These are phyloP conservation scores for Ara ararauna DNA, from an alignment of 2,797 vertebrate species.

Conservation along the genomic window DNA sequence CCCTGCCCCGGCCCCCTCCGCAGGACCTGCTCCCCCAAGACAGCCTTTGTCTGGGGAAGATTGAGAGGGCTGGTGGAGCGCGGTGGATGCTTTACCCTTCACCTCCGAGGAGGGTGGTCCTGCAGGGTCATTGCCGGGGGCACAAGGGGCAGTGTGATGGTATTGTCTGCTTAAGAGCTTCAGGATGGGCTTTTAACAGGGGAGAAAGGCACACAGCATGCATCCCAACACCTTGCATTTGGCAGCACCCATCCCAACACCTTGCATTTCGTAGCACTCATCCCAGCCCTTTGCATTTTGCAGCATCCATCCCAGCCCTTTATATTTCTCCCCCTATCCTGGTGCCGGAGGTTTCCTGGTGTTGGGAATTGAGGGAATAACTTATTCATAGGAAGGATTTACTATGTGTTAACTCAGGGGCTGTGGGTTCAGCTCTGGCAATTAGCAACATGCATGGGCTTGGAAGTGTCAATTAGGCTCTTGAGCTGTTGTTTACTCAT, in stretches of 20 bases:
- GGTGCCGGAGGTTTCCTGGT: not conserved
- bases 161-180: not conserved
- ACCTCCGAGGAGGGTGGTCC: slow-evolving; percentile 28
- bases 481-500: not conserved
- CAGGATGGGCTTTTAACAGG: not conserved
- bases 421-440: not conserved
- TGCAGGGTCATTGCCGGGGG: not conserved
- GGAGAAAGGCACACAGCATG: not conserved
- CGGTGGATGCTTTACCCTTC: not conserved
- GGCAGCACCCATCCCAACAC: rapidly evolving
- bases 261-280: rapidly evolving
- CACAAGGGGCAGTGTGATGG: not conserved
- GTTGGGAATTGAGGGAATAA: not conserved
- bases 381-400: not conserved
- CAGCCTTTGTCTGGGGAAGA: slow-evolving; percentile 49
- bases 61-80: slow-evolving; percentile 13
- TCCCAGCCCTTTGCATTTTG: rapidly evolving
- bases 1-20: not conserved
- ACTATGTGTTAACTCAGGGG: not conserved
- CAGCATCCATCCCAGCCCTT: not conserved
- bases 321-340: rapidly evolving
- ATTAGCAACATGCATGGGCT: not conserved
- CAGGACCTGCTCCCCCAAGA: not conserved
- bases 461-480: slow-evolving; percentile 13
- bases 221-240: rapidly evolving